A percentile compares a stretch with the other conserved stretches of the same genome.
phyloP scores from a whole-genome alignment of 2,113 vertebrate genomes.

The Hydrochoerus hydrochaeris region DNA sequence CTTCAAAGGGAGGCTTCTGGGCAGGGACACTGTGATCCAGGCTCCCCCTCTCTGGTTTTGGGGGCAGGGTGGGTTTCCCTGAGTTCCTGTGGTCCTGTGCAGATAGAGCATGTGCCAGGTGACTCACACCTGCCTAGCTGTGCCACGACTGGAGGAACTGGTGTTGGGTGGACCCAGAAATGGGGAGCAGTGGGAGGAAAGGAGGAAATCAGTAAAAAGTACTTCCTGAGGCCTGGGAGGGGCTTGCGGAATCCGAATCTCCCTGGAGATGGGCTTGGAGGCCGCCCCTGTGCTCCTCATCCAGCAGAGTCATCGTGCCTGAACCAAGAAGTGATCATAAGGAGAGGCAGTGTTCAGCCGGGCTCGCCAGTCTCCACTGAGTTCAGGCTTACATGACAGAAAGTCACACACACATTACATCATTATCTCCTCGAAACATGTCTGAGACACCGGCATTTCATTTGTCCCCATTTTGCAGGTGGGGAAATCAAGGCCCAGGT shows the following conservation, averaged over 20 bases:
- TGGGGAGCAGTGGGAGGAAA: background rate
- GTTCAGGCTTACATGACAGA: background rate
- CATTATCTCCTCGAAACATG: background rate
- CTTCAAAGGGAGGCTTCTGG: background rate
- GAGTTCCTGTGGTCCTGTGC: background rate
- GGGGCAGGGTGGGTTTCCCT: background rate
- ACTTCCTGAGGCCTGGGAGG: background rate
- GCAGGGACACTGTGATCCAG: rapidly evolving
- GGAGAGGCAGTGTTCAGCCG: background rate
- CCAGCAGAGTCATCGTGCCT: background rate
- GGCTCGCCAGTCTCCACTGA: background rate
- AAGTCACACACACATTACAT: background rate
- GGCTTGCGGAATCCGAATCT: background rate
- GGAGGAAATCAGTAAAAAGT: background rate
- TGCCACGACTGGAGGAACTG: background rate
- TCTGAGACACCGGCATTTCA: slow-evolving; percentile 12
- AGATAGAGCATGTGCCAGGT: background rate
- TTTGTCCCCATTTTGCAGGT: background rate
- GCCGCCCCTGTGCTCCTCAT: background rate
- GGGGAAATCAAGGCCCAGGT: background rate
- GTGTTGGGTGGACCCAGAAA: background rate
- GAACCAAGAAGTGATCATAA: background rate
- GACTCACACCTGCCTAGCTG: background rate
- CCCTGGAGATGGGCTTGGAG: no score
- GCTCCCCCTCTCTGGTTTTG: background rate